A percentile compares a stretch with the other conserved stretches of the same genome.
Evolutionary conservation across 2,113 vertebrate genomes (phyloP).

Genomic region (Sander lucioperca): DNA sequence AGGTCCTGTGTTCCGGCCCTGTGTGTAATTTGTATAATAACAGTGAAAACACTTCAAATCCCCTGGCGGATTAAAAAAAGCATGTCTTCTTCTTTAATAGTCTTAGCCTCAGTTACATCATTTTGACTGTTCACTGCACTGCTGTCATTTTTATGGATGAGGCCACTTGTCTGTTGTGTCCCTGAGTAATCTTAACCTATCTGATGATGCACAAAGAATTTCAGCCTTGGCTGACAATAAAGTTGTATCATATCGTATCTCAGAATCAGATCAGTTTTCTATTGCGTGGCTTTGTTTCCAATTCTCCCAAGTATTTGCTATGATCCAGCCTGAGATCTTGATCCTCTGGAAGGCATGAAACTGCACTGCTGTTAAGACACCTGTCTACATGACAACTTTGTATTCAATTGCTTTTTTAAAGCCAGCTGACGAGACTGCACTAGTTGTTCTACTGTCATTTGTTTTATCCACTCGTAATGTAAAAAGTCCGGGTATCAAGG

Average conservation of each 20-base stretch:
- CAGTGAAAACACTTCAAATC: no score
- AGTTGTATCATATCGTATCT: background rate
- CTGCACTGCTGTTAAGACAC: constrained; percentile 16
- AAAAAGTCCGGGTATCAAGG: background rate
- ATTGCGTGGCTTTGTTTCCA: constrained; percentile 21
- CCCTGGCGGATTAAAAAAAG: no score
- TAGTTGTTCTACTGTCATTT: background rate
- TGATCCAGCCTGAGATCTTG: constrained; percentile 33
- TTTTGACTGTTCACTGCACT: background rate
- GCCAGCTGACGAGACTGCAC: background rate
- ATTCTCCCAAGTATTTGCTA: constrained; percentile 13
- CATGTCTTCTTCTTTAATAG: background rate
- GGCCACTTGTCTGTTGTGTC: constrained; percentile 19
- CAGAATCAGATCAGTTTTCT: constrained; percentile 15
- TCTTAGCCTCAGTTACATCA: background rate
- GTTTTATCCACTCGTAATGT: constrained; percentile 5
- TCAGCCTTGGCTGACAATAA: no score
- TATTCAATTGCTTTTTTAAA: constrained; percentile 25
- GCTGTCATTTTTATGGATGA: constrained; percentile 44
- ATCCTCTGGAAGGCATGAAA: constrained; percentile 6
- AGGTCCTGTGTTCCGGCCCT: no score
- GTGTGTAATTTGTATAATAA: no score
- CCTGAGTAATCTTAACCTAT: constrained; percentile 14
- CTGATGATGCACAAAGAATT: no score
- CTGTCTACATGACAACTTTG: constrained; percentile 4